Evolutionary conservation across 2,888 invertebrate species (phyloP).

Genomic region (Resseliella maxima): DNA sequence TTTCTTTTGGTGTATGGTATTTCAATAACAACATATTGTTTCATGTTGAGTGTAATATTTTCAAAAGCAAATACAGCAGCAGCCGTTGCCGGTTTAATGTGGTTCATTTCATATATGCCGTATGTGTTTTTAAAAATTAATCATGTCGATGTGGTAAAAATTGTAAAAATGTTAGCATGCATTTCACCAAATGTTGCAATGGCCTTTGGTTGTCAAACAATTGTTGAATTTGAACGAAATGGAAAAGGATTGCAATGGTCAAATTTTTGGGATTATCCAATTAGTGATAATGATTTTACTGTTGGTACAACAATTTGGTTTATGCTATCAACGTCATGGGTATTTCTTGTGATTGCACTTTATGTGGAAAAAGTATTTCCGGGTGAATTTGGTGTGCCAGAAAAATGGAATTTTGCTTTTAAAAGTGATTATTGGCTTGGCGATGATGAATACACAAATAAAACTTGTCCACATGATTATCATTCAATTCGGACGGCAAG

Average conservation of each 20-base stretch:
- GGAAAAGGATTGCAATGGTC: conserved; percentile 72
- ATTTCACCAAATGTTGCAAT: conserved; percentile 83
- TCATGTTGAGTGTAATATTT: conserved; percentile 83
- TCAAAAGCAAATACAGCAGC: conserved; percentile 84
- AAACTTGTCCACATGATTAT: neutral
- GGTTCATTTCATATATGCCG: conserved; percentile 81
- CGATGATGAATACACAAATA: conserved; percentile 59
- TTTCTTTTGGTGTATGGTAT: conserved; percentile 79
- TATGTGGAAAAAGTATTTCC: conserved; percentile 90
- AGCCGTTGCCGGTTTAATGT: conserved; percentile 79
- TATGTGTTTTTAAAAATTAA: conserved; percentile 75
- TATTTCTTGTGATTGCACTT: conserved; percentile 81
- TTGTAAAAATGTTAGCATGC: conserved; percentile 74
- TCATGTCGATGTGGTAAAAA: conserved; percentile 73
- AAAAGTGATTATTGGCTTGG: conserved; percentile 71
- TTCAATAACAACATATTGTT: conserved; percentile 80
- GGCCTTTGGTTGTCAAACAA: conserved; percentile 80
- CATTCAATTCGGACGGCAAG: conserved; percentile 32
- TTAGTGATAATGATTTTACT: conserved; percentile 74
- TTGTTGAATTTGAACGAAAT: conserved; percentile 74
- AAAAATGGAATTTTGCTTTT: conserved; percentile 84
- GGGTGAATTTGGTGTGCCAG: conserved; percentile 87
- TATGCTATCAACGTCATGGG: conserved; percentile 66
- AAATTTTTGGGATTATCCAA: conserved; percentile 72
- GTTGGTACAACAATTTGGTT: conserved; percentile 76